These are phyloP conservation scores for Chirona hameri DNA, from an alignment of 2,888 invertebrate species.

Conservation along the genomic window DNA sequence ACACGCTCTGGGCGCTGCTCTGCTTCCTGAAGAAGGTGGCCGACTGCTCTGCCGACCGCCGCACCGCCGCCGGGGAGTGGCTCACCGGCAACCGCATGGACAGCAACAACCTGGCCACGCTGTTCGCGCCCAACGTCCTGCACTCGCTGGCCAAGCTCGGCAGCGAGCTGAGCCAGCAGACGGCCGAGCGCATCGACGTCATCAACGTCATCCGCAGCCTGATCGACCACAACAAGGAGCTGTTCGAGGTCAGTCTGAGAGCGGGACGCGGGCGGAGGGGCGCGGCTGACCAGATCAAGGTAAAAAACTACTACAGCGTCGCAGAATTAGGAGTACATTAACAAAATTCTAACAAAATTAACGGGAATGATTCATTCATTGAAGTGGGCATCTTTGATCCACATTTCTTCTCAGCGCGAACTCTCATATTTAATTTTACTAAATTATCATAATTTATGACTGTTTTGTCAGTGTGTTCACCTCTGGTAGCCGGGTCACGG, in stretches of 20 bases:
- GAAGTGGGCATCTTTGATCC: too few relatives aligned
- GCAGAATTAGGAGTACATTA: too few relatives aligned
- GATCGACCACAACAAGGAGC: conserved; percentile 66
- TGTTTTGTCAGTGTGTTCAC: too few relatives aligned
- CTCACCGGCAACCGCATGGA: conserved; percentile 85
- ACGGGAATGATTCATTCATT: too few relatives aligned
- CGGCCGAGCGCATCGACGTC: conserved; percentile 77
- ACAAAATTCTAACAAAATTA: too few relatives aligned
- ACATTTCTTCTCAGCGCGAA: too few relatives aligned
- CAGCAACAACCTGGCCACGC: conserved; percentile 80
- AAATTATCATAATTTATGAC: too few relatives aligned
- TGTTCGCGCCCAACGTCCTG: conserved; percentile 90
- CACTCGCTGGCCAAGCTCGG: conserved; percentile 54
- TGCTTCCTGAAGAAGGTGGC: conserved; percentile 69
- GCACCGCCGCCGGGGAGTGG: conserved; percentile 51
- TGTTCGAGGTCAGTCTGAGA: conserved; percentile 57
- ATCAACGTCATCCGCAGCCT: conserved; percentile 81
- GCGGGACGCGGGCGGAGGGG: too few relatives aligned
- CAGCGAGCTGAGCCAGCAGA: conserved; percentile 59
- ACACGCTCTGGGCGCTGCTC: conserved; percentile 78
- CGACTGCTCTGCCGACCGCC: conserved; percentile 63
- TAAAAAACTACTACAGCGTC: too few relatives aligned
- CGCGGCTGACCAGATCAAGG: too few relatives aligned
- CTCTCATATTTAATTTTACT: too few relatives aligned
- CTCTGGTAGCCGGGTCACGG: too few relatives aligned